These are phyloP conservation scores for Kryptolebias marmoratus DNA, from an alignment of 2,113 vertebrate species.

Conservation along the genomic window DNA sequence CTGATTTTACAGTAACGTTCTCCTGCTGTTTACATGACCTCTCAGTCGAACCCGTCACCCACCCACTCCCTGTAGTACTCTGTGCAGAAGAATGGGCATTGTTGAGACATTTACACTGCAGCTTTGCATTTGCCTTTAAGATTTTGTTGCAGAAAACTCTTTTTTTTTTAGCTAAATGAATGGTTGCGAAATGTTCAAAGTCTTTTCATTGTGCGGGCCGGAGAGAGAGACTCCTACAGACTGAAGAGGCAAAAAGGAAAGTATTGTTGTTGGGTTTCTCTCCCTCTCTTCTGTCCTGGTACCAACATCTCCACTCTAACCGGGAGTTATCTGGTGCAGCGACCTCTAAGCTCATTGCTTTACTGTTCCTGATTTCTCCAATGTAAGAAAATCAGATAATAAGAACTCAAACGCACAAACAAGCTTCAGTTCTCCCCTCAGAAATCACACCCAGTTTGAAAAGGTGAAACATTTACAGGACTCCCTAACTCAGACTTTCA, in stretches of 20 bases:
- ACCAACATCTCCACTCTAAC: conserved; percentile 65
- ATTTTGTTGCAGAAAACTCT: conserved; percentile 51
- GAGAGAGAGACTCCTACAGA: conserved; percentile 66
- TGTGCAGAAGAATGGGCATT: conserved; percentile 58
- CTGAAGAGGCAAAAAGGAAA: conserved; percentile 60
- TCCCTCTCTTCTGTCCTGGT: conserved; percentile 62
- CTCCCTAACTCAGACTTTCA: conserved; percentile 2
- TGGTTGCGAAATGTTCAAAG: conserved; percentile 67
- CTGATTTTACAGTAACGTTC: background rate
- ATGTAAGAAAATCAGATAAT: background rate
- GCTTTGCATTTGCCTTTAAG: conserved; percentile 34
- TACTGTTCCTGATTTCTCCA: background rate
- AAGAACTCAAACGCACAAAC: conserved; percentile 10
- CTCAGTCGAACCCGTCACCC: background rate
- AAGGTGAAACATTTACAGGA: conserved; percentile 69
- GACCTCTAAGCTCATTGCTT: conserved; percentile 50
- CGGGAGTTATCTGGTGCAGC: conserved; percentile 48
- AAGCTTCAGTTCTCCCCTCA: background rate
- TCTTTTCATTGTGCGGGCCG: conserved; percentile 49
- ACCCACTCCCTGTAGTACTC: conserved; percentile 11
- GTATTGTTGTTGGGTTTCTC: conserved; percentile 68
- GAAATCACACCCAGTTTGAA: conserved; percentile 27
- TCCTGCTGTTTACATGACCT: background rate
- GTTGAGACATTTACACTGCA: conserved; percentile 43
- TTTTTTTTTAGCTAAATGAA: conserved; percentile 22